Evolutionary conservation across 2,113 vertebrate species (phyloP), one percentile per base, ranked within the genome.

Genomic region (Hymenochirus boettgeri): DNA sequence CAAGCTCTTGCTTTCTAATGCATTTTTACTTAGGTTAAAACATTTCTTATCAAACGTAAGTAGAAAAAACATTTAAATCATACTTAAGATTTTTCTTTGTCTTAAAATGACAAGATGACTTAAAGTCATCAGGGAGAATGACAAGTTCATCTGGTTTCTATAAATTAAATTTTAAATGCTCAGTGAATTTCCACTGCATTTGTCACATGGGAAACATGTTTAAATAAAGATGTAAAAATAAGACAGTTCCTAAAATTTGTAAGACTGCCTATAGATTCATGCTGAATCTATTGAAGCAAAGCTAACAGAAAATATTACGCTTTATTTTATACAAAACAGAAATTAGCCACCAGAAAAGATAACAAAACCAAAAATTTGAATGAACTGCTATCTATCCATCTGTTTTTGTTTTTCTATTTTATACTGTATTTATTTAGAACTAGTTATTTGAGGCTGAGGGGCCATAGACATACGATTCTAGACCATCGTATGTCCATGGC

Each of bases 101-200:
- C 50, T 53, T 53, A 26, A n/a, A 35, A 26, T 27, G 50, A 53
- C 50, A 17, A 53, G 23, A 53, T 53, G 7, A 26, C 22, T 53
- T 53, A 27, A 53, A 27, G 50, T 53, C 50, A 53, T 53, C 24
- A 17, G 50, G 50, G 50, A 53, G n/a, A 53, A 53, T 53, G 17
- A 53, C 26, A 23, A 53, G 22, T 53, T 26, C 13, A 53, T 7
- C 50, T 25, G 24, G 25, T 52, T 23, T 26, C 13, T 53, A 53
- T 53, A 24, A 11, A 53, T 53, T 53, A 26, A 3, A 22, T 52
- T 25, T 22, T 4, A 52, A 48, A 21, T n/a, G n/a, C 22, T 10
- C 46, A 48, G 11, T 7, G 18, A n/a, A 48, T 48, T 48, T 48
- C 18, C 46, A 48, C n/a, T 5, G 8, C 11, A 19, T 21, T 48